Conservation (phyloP, 2,888 invertebrate genomes). For the Podabrus alpinus region DNA sequence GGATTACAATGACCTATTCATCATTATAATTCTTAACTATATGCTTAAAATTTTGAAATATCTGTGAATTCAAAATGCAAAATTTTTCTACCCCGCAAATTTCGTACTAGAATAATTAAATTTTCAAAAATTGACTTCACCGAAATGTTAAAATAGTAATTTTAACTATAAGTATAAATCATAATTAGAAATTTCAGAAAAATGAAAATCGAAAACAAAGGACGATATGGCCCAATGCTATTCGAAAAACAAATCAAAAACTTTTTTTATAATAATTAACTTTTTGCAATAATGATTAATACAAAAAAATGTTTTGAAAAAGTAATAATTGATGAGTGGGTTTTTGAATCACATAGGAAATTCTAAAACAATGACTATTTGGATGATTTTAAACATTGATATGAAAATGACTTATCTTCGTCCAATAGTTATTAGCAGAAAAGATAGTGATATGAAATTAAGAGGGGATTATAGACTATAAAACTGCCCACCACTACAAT, state of each 20-base stretch:
- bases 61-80: too few relatives aligned
- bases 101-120: neutral
- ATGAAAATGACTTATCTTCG: slow-evolving; percentile 17
- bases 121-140: neutral
- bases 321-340: too few relatives aligned
- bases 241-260: neutral
- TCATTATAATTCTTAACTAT: too few relatives aligned
- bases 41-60: too few relatives aligned
- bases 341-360: neutral
- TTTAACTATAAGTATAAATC: neutral
- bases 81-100: neutral
- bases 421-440: slow-evolving; percentile 30
- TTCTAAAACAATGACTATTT: neutral
- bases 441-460: slow-evolving; percentile 22
- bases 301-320: neutral
- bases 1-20: too few relatives aligned
- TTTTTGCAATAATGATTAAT: neutral
- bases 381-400: neutral
- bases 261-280: neutral
- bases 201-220: neutral
- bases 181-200: neutral
- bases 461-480: slow-evolving; percentile 32
- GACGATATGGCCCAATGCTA: too few relatives aligned
- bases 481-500: slow-evolving; percentile 27
- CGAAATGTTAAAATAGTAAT: too few relatives aligned